Conservation (phyloP, 2,888 invertebrate genomes). For the Aproaerema taeniolella region DNA sequence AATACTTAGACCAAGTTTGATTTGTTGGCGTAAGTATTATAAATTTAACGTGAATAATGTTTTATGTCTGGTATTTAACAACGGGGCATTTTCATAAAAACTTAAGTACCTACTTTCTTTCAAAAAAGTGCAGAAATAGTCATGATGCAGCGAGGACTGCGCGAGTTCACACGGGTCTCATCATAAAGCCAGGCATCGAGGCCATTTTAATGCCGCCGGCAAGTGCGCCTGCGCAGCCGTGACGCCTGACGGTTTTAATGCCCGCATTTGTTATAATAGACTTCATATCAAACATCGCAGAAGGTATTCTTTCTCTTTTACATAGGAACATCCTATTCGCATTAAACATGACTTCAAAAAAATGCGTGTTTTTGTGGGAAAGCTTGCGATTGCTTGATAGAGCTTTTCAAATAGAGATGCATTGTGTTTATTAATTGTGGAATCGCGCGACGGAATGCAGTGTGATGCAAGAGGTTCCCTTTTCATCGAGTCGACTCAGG, state of each 20-base stretch:
- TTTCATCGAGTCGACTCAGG: conserved; percentile 3
- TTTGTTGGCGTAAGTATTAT: no score
- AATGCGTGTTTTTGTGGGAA: background rate
- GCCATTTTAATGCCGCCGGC: conserved; percentile 11
- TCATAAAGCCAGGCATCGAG: conserved; percentile 15
- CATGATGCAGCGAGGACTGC: conserved; percentile 19
- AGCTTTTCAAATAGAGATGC: background rate
- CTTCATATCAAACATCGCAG: background rate
- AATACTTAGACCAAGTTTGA: no score
- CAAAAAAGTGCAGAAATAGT: conserved; percentile 9
- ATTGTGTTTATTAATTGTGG: background rate
- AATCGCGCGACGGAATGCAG: background rate
- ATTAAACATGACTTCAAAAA: background rate
- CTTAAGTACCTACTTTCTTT: conserved; percentile 2
- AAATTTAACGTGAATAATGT: no score
- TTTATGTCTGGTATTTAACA: no score
- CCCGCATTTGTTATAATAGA: conserved; percentile 12
- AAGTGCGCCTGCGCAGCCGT: conserved; percentile 13
- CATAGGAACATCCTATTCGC: conserved; percentile 6
- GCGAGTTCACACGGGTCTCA: conserved; percentile 26
- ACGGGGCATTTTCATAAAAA: no score
- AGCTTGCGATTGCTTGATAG: background rate
- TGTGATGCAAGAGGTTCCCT: conserved; percentile 1
- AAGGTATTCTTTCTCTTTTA: no score
- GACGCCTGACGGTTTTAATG: conserved; percentile 13